Evolutionary conservation across 2,797 vertebrate genomes (phyloP), one percentile per base, ranked within the genome.

Genomic region (Parauchenoglanis punctatus): DNA sequence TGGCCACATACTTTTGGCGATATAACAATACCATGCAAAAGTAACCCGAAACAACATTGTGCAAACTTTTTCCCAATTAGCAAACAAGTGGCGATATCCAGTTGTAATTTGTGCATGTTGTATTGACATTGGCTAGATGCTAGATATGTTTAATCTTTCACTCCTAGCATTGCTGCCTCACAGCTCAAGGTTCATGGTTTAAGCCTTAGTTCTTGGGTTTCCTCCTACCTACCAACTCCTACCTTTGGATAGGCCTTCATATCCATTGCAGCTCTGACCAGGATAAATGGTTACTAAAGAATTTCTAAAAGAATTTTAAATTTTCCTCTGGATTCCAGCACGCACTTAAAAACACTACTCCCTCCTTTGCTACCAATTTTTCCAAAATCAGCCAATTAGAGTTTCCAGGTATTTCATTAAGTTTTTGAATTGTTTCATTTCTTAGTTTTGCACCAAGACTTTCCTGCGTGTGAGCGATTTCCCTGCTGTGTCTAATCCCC

Each of bases 401-500:
- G 17, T 7, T 25, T 17, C 1, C 8, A 15, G 8, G 4, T 61
- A 52, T n/a, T 1, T 28, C 2, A 2, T 67, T 87, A 31, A 15
- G 17, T 49, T 84, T 63, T 56, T 13, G 23, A 4, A 49, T 15
- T 54, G 54, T 83, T 86, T 35, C 49, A 31, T 52, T 65, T 78
- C 83, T 56, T 70, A 49, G 44, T 4, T 18, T 8, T 46, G 70
- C 35, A 25, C 40, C 40, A 25, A 23, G 70, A 52, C 20, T 78
- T 77, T 28, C 75, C 44, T 23, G 58, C 81, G 83, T 52, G 86
- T 87, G 78, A 70, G 72, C 70, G 25, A 87, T 86, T 63, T 59
- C 86, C 63, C 49, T 15, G 31, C 82, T 73, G 72, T 13, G 56
- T 61, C 58, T 58, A 78, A 56, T 59, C 76, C 82, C 58, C 46